Conservation (phyloP, 2,797 vertebrate species). For the Phataginus tetradactyla region DNA sequence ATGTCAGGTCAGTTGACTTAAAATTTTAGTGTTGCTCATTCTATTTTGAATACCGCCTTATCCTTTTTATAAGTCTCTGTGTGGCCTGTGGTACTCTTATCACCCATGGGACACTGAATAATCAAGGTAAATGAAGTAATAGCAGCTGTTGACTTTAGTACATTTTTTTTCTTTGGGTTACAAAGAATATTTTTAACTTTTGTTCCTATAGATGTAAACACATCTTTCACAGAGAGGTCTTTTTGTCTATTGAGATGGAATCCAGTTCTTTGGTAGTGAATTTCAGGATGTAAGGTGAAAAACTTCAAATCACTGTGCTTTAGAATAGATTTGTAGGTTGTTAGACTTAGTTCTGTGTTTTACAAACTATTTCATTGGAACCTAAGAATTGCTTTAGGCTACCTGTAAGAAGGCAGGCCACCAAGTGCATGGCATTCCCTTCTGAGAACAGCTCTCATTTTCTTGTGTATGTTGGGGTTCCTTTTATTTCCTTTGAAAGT, state of each 20-base stretch:
- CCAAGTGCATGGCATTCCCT: rapidly evolving
- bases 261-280: background rate
- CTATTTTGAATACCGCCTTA: background rate
- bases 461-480: background rate
- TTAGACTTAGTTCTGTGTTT: background rate
- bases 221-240: background rate
- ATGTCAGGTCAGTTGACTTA: slow-evolving; percentile 92
- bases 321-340: background rate
- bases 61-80: background rate
- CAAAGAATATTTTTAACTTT: background rate
- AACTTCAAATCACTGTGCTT: background rate
- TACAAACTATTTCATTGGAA: background rate
- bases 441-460: background rate
- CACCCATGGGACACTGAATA: background rate
- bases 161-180: background rate
- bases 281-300: background rate
- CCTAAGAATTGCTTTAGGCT: background rate
- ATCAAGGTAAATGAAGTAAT: background rate
- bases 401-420: background rate
- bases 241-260: background rate
- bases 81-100: background rate
- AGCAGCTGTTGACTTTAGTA: background rate
- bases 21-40: background rate
- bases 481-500: background rate
- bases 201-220: slow-evolving; percentile 16